These are phyloP conservation scores for Pycnomerus fuliginosus DNA, from an alignment of 2,888 invertebrate species.

Conservation along the genomic window DNA sequence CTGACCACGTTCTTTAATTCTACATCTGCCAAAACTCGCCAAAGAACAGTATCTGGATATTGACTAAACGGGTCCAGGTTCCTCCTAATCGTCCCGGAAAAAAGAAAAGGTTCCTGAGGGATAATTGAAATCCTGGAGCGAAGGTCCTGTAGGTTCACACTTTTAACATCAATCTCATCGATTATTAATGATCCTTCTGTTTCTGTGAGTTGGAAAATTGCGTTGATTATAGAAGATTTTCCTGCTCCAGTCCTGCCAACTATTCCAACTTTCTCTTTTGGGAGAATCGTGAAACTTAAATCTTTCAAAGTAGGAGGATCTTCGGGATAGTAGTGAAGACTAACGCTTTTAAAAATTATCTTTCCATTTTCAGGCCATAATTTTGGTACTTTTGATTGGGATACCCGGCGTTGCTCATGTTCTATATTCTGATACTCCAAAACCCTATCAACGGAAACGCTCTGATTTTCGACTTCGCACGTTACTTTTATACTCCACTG, in stretches of 20 bases:
- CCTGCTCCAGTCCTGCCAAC: conserved; percentile 7
- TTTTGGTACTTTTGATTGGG: conserved; percentile 48
- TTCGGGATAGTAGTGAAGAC: conserved; percentile 67
- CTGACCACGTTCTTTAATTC: background rate
- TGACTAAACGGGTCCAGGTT: conserved; percentile 87
- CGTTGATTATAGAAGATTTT: conserved; percentile 61
- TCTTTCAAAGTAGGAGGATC: conserved; percentile 72
- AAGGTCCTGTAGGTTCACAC: conserved; percentile 69
- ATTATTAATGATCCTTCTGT: conserved; percentile 75
- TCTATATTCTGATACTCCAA: conserved; percentile 4
- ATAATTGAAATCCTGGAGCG: conserved; percentile 77
- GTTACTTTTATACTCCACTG: conserved; percentile 72
- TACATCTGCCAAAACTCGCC: conserved; percentile 81
- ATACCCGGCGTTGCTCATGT: conserved; percentile 15
- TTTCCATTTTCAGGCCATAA: conserved; percentile 71
- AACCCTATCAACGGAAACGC: conserved; percentile 6
- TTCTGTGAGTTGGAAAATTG: conserved; percentile 75
- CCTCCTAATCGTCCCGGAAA: conserved; percentile 80
- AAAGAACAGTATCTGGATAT: conserved; percentile 72
- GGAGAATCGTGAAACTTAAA: conserved; percentile 63
- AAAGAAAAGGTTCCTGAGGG: conserved; percentile 79
- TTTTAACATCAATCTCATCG: conserved; percentile 69
- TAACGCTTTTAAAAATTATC: conserved; percentile 66
- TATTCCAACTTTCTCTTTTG: conserved; percentile 63
- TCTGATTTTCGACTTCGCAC: conserved; percentile 68